phyloP scores from a whole-genome alignment of 2,888 invertebrate genomes.

The Lydus trimaculatus region DNA sequence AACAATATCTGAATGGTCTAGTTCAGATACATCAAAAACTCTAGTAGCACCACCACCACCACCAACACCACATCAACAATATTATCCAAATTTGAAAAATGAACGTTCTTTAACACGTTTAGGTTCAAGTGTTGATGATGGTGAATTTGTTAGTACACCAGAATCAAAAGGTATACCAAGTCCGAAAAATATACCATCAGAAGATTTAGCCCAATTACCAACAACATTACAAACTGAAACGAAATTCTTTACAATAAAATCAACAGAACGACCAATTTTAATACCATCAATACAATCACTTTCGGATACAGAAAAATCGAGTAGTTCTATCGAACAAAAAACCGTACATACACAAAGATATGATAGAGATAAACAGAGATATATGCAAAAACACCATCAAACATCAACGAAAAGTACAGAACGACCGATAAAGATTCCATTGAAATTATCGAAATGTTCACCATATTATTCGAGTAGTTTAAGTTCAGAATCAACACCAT shows the following conservation, averaged over 20 bases:
- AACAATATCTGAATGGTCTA: slow-evolving; percentile 83
- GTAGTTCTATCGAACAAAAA: slow-evolving; percentile 62
- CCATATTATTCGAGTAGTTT: slow-evolving; percentile 79
- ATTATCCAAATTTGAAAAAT: slow-evolving; percentile 41
- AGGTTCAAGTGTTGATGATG: slow-evolving; percentile 55
- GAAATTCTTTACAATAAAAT: slow-evolving; percentile 59
- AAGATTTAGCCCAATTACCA: slow-evolving; percentile 52
- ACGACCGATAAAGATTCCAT: slow-evolving; percentile 58
- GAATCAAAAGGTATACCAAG: slow-evolving; percentile 51
- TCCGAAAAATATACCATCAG: slow-evolving; percentile 57
- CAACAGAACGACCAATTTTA: slow-evolving; percentile 64
- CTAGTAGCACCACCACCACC: too few relatives aligned
- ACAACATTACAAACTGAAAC: slow-evolving; percentile 38
- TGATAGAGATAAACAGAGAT: slow-evolving; percentile 56
- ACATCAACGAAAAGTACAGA: slow-evolving; percentile 54
- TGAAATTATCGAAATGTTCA: slow-evolving; percentile 72
- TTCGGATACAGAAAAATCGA: slow-evolving; percentile 61
- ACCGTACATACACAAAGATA: slow-evolving; percentile 56
- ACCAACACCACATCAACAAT: slow-evolving; percentile 65
- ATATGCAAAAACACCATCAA: slow-evolving; percentile 52
- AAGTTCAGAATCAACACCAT: slow-evolving; percentile 77
- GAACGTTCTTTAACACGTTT: slow-evolving; percentile 47
- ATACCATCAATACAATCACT: slow-evolving; percentile 62
- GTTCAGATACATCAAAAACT: slow-evolving; percentile 75
- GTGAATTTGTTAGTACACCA: slow-evolving; percentile 46